A percentile compares a stretch with the other conserved stretches of the same genome.
Conservation (phyloP, 2,113 vertebrate species). For the Formicarius rufipectus region DNA sequence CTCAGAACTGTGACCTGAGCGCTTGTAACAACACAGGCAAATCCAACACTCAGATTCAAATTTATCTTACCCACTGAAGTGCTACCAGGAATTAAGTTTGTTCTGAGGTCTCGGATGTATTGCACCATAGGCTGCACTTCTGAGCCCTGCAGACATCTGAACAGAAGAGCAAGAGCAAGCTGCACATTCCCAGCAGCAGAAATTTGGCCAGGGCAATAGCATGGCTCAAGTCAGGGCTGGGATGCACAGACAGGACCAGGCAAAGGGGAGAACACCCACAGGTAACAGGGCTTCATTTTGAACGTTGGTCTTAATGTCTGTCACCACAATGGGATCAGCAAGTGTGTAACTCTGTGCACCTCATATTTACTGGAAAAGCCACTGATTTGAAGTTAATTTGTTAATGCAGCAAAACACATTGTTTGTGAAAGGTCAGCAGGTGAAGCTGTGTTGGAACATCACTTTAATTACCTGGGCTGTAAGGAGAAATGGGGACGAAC, state of each 20-base stretch:
- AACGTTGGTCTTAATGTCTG: background rate
- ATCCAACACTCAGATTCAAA: background rate
- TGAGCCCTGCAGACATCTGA: background rate
- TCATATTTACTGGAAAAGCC: conserved; percentile 55
- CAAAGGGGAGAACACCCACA: background rate
- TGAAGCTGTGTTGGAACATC: conserved; percentile 72
- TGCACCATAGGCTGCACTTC: too few species aligned
- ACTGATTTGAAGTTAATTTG: conserved; percentile 80
- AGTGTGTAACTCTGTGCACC: background rate
- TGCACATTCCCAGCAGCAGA: background rate
- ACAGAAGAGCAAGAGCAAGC: background rate
- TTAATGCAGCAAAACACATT: conserved; percentile 81
- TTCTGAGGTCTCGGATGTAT: background rate
- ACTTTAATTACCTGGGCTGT: conserved; percentile 74
- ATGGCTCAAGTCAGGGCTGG: background rate
- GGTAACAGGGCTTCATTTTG: background rate
- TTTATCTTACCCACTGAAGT: background rate
- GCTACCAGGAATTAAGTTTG: background rate
- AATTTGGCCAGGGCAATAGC: background rate
- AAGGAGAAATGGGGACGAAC: conserved; percentile 25
- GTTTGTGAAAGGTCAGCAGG: conserved; percentile 80
- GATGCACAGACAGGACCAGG: background rate
- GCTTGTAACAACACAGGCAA: background rate
- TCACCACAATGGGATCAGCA: background rate
- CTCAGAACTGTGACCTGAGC: background rate